Evolutionary conservation across 1,140 invertebrate genomes (phyloP).

Genomic region (Tetramorium alpestre): DNA sequence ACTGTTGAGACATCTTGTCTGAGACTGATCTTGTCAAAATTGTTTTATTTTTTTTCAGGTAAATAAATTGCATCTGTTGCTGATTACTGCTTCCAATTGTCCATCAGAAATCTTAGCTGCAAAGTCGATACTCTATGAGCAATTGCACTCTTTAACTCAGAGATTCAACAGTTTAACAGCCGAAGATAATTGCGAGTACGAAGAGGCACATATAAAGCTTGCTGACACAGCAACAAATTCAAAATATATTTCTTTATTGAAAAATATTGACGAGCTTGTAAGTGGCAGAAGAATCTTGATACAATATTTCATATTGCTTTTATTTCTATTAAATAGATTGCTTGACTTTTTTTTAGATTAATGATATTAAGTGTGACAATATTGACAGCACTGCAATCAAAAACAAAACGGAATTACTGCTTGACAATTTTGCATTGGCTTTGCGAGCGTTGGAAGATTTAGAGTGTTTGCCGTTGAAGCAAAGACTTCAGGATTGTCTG

Average conservation of each 20-base stretch:
- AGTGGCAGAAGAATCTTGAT: not conserved
- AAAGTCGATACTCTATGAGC: constrained; percentile 70
- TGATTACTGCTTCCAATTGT: constrained; percentile 27
- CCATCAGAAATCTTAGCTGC: constrained; percentile 41
- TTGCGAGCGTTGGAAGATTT: constrained; percentile 79
- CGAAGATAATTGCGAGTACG: constrained; percentile 70
- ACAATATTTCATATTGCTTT: not conserved
- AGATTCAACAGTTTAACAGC: constrained; percentile 73
- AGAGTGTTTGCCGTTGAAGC: constrained; percentile 80
- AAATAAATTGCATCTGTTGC: constrained; percentile 68
- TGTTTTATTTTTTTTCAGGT: constrained; percentile 67
- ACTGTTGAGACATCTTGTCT: not conserved
- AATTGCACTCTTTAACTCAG: constrained; percentile 68
- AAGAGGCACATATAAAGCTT: constrained; percentile 75
- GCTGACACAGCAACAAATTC: constrained; percentile 50
- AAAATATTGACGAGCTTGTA: constrained; percentile 71
- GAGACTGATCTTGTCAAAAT: not conserved
- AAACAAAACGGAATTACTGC: constrained; percentile 64
- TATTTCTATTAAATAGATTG: constrained; percentile 8
- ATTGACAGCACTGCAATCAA: constrained; percentile 46
- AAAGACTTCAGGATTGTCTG: constrained; percentile 79
- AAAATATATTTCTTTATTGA: constrained; percentile 71
- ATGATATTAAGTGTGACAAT: constrained; percentile 53
- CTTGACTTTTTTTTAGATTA: not conserved
- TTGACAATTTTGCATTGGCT: constrained; percentile 75